phyloP scores from a whole-genome alignment of 2,888 invertebrate genomes.

The Hofmannophila pseudospretella region DNA sequence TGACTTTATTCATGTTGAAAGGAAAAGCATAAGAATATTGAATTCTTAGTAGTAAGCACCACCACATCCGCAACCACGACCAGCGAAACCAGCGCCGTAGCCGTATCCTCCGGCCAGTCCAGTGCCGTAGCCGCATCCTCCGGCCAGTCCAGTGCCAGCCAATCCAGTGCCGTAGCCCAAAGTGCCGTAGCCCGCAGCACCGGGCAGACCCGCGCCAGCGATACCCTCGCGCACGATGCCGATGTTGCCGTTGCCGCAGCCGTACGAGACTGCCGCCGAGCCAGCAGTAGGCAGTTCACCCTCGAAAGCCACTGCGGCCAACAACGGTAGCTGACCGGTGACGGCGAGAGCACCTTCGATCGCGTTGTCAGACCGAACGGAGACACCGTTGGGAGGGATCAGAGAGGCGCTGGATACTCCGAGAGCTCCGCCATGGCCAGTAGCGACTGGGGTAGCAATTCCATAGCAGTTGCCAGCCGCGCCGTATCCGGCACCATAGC shows the following conservation, averaged over 20 bases:
- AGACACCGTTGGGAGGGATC: constrained; percentile 32
- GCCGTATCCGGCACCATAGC: neutral
- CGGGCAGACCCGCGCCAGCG: too few species aligned
- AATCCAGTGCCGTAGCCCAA: neutral
- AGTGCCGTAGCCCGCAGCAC: too few species aligned
- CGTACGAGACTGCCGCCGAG: constrained; percentile 24
- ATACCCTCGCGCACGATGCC: neutral
- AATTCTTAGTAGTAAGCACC: too few species aligned
- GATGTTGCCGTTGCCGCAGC: constrained; percentile 20
- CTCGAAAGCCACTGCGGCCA: constrained; percentile 28
- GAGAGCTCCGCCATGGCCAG: constrained; percentile 27
- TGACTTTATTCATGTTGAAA: too few species aligned
- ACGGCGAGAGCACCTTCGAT: constrained; percentile 31
- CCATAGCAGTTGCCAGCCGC: constrained; percentile 17
- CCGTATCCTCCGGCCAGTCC: neutral
- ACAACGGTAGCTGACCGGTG: constrained; percentile 31
- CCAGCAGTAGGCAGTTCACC: constrained; percentile 32
- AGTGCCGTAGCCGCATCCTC: constrained; percentile 1
- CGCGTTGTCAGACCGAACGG: constrained; percentile 37
- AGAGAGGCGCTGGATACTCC: constrained; percentile 23
- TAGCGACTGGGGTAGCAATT: constrained; percentile 18
- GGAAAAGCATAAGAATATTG: too few species aligned
- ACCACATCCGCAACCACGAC: neutral
- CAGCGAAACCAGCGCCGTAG: neutral
- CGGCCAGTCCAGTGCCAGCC: neutral